Conservation (phyloP, 2,888 invertebrate species). For the Stramonita haemastoma region DNA sequence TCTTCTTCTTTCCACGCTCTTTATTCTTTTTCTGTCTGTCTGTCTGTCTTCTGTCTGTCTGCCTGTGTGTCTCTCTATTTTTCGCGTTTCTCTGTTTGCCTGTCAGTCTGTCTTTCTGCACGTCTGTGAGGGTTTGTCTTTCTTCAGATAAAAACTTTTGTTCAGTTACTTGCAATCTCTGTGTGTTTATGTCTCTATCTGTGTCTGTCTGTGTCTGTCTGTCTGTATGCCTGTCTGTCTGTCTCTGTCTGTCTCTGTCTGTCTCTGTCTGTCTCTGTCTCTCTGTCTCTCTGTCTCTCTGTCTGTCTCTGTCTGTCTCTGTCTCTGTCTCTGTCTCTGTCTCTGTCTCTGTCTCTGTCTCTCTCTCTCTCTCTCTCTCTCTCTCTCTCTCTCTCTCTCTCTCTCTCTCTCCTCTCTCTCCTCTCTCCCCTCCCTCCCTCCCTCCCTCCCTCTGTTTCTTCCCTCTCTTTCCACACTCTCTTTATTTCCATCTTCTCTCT, state of each 20-base stretch:
- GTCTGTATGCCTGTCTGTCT: background rate
- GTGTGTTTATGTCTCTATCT: background rate
- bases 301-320: background rate
- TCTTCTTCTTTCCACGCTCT: background rate
- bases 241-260: background rate
- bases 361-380: background rate
- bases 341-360: background rate
- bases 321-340: background rate
- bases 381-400: background rate
- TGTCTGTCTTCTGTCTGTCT: too few species aligned
- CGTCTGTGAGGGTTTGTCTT: too few species aligned
- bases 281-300: background rate
- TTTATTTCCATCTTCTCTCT: background rate
- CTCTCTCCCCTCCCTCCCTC: background rate
- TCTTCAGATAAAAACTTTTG: too few species aligned
- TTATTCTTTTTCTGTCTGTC: background rate
- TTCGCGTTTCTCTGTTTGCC: too few species aligned
- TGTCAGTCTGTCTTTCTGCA: too few species aligned
- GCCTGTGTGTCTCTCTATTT: too few species aligned
- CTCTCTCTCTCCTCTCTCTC: background rate
- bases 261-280: background rate
- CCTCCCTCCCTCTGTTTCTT: background rate
- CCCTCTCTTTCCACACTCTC: background rate
- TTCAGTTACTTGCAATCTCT: background rate
- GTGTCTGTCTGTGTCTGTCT: background rate